Conservation (phyloP, 2,888 invertebrate species). For the Agrochola macilenta region DNA sequence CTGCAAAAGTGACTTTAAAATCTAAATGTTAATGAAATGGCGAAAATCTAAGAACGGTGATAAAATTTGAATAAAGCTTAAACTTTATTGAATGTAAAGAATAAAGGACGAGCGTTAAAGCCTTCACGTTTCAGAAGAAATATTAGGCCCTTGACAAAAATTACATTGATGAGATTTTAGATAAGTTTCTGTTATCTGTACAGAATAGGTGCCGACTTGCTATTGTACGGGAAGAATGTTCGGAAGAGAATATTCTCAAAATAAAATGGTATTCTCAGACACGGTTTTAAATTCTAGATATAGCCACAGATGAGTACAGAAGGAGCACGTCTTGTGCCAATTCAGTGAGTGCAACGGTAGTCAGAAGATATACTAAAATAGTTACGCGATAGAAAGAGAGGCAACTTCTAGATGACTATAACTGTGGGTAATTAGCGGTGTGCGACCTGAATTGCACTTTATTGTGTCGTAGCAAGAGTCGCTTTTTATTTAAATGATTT, state of each 20-base stretch:
- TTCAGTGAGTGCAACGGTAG: too few species aligned
- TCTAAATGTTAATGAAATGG: slow-evolving; percentile 63
- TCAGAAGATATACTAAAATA: too few species aligned
- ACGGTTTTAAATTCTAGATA: too few species aligned
- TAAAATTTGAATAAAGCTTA: slow-evolving; percentile 66
- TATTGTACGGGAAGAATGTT: neutral
- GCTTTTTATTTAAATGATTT: too few species aligned
- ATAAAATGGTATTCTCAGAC: neutral
- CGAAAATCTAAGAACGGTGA: slow-evolving; percentile 57
- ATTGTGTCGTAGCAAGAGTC: too few species aligned
- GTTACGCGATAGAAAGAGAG: too few species aligned
- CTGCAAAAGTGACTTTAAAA: slow-evolving; percentile 49
- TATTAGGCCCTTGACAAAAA: slow-evolving; percentile 50
- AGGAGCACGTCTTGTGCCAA: too few species aligned
- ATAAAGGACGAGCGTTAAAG: slow-evolving; percentile 34
- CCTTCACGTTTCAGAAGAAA: slow-evolving; percentile 28
- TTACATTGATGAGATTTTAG: slow-evolving; percentile 47
- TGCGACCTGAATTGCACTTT: too few species aligned
- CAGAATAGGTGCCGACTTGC: neutral
- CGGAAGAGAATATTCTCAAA: neutral
- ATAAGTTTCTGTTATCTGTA: slow-evolving; percentile 24
- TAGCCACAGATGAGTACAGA: too few species aligned
- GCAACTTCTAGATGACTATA: too few species aligned
- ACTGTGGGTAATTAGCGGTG: too few species aligned
- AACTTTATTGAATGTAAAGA: slow-evolving; percentile 62